Conservation (phyloP, 2,888 invertebrate genomes). For the Spodoptera picta region DNA sequence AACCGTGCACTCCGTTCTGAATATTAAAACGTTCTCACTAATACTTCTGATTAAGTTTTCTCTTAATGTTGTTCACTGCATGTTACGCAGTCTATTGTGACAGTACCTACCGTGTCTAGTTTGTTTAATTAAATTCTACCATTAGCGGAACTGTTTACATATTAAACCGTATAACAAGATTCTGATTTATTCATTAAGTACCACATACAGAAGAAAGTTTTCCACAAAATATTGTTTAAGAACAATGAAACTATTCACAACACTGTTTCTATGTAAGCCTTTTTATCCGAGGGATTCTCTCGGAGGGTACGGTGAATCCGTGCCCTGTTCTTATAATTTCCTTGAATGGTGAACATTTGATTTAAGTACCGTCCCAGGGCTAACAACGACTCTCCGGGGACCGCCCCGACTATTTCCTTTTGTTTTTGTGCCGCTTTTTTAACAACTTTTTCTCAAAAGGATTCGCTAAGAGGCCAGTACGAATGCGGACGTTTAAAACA, state of each 20-base stretch:
- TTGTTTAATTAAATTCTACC: slow-evolving; percentile 14
- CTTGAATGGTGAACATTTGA: slow-evolving; percentile 87
- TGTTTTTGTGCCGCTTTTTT: slow-evolving; percentile 84
- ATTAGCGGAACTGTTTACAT: slow-evolving; percentile 1
- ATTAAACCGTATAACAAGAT: neutral
- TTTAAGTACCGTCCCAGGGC: slow-evolving; percentile 87
- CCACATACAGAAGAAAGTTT: slow-evolving; percentile 2
- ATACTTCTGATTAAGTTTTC: slow-evolving; percentile 68
- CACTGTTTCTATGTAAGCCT: slow-evolving; percentile 74
- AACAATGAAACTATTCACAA: slow-evolving; percentile 72
- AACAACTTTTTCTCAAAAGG: slow-evolving; percentile 82
- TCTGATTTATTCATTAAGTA: slow-evolving; percentile 3
- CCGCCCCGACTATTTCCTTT: slow-evolving; percentile 86
- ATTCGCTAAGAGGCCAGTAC: slow-evolving; percentile 75
- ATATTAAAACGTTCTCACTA: slow-evolving; percentile 72
- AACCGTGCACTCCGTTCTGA: slow-evolving; percentile 69
- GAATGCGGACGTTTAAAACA: slow-evolving; percentile 76
- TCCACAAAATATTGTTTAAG: slow-evolving; percentile 57
- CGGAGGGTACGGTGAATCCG: slow-evolving; percentile 75
- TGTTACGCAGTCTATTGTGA: slow-evolving; percentile 9
- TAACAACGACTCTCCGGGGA: slow-evolving; percentile 81
- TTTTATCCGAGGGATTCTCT: slow-evolving; percentile 77
- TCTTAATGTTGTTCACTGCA: slow-evolving; percentile 52
- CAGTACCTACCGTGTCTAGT: slow-evolving; percentile 5
- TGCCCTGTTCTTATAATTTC: slow-evolving; percentile 86